Evolutionary conservation across 2,113 vertebrate species (phyloP), one percentile per base, ranked within the genome.

Genomic region (Carassius carassius): DNA sequence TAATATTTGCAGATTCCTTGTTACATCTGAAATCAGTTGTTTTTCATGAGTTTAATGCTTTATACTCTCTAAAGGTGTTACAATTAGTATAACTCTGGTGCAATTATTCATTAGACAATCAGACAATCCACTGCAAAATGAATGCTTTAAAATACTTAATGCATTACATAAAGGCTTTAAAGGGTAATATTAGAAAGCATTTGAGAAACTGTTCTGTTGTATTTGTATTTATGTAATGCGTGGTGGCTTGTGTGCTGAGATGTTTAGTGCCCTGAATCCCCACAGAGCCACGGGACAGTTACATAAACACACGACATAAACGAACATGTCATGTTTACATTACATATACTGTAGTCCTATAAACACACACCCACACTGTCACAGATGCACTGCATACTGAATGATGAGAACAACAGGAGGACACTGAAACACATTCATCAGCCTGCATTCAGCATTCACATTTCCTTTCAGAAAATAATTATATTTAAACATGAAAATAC

Each of bases 311-410:
- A 41, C 35, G 78, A 82, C 65, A 58, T 49, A 70, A 82, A 37
- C n/a, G 17, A 81, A 13, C 62, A 81, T 82, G 65, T 69, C 80
- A 72, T 70, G 10, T 82, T 82, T 72, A 72, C 49, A 72, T 41
- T 41, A 35, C 47, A 82, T 82, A 32, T n/a, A 29, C 29, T 29
- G 29, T 29, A 72, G 3, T 25, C 19, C 3, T 16, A 32, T 32
- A 54, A 76, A 54, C 23, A 54, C 41, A 21, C 47, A 10, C 49
- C n/a, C 23, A 54, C 74, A 3, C 21, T 19, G 32, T 70, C 8
- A 4, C 3, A 37, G 19, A 70, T 70, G 67, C 35, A 37, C 17
- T 21, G 32, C 41, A 11, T 44, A 44, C 41, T 44, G 41, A 10
- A 44, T 10, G 10, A 44, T 2, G 41, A 41, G 1, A 41, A 9